Evolutionary conservation across 1,140 invertebrate genomes (phyloP), one percentile per base, ranked within the genome.

Genomic region (Rhizoglyphus robini): DNA sequence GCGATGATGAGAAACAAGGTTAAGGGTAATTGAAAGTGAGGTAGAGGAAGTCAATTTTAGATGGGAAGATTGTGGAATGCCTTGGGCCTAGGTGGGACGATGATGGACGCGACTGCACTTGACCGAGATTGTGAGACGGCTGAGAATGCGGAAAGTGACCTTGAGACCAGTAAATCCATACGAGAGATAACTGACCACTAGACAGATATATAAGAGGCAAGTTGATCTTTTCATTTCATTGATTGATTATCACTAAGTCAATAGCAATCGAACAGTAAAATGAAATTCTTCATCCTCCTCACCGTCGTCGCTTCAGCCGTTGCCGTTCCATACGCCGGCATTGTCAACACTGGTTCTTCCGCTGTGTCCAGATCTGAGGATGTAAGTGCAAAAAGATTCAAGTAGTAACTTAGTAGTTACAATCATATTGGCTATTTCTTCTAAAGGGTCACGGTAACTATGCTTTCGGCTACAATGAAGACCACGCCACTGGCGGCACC

Each of bases 381-480:
- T 31, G 48, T 51, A 49, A 49, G 5, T 20, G 47, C 18, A 11
- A 41, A 41, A 18, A 41, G 18, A 11, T 41, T 11, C 8, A 41
- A 41, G 41, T 15, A 20, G 2, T 46, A 1, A 51, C 13, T 51
- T 2, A 27, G 3, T 49, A 4, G n/a, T n/a, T n/a, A n/a, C n/a
- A n/a, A n/a, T n/a, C n/a, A 2, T 20, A 27, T 51, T 51, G 2
- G 15, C 8, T 3, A 11, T 25, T 51, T 51, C 29, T 1, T 5
- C 3, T 27, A 20, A 20, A 51, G 48, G 54, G 46, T 38, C 34
- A 63, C 27, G 70, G 70, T 25, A 71, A 71, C 51, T 71, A 71
- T 46, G 49, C 63, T 27, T 71, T 71, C 25, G 70, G 68, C 49
- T 71, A 71, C 46, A 36, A 71, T 46, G 51, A 70, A 61, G 66